These are phyloP conservation scores for Pasiphila rectangulata DNA, from an alignment of 2,888 invertebrate genomes.

Conservation along the genomic window DNA sequence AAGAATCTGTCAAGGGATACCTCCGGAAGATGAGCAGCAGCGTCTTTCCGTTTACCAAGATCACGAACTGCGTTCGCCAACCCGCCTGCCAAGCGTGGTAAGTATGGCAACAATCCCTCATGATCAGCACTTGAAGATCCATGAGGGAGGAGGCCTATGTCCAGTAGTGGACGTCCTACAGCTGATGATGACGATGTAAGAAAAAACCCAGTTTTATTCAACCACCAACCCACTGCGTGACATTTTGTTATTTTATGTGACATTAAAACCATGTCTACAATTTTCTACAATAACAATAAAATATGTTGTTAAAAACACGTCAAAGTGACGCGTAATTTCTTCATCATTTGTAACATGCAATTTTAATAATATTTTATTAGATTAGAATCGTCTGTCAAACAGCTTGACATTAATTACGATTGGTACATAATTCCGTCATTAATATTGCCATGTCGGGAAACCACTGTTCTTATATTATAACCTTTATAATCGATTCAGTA, in stretches of 20 bases:
- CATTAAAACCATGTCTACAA: not conserved
- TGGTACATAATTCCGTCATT: slow-evolving; percentile 51
- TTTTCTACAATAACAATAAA: not conserved
- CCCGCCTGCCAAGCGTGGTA: too few species aligned
- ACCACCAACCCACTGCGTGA: too few species aligned
- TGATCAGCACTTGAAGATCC: too few species aligned
- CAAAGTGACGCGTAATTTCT: slow-evolving; percentile 10
- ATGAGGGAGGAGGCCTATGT: too few species aligned
- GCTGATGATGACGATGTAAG: too few species aligned
- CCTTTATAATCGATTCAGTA: slow-evolving; percentile 51
- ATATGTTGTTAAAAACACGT: not conserved
- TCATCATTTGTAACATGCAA: not conserved
- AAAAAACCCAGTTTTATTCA: too few species aligned
- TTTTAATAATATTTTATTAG: slow-evolving; percentile 6
- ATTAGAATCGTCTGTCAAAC: slow-evolving; percentile 26
- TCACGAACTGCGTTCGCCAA: too few species aligned
- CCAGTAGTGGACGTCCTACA: too few species aligned
- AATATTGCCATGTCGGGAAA: slow-evolving; percentile 36
- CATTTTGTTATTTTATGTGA: not conserved
- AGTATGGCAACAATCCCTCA: too few species aligned
- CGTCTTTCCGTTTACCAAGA: too few species aligned
- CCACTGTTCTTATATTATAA: slow-evolving; percentile 37
- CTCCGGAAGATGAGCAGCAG: too few species aligned
- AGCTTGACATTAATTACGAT: slow-evolving; percentile 47
- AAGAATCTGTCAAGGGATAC: too few species aligned